A percentile compares a stretch with the other conserved stretches of the same genome.
Conservation (phyloP, 1,140 invertebrate species). For the Drosophila neocordata region DNA sequence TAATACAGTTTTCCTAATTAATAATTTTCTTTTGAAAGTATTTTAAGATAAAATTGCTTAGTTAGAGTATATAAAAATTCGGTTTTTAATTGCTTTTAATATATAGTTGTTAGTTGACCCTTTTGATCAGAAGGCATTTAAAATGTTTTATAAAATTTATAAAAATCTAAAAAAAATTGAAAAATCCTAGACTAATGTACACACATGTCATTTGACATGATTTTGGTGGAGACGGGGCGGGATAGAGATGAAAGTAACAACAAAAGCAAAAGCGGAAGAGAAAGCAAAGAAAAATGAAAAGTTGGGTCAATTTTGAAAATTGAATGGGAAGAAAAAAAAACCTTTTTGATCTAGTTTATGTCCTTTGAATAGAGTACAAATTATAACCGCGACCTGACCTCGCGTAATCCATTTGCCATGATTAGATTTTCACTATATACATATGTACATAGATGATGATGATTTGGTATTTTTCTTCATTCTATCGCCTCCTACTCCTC, state of each 20-base stretch:
- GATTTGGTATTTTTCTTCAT: neutral
- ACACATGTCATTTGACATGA: neutral
- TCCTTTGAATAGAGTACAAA: constrained; percentile 13
- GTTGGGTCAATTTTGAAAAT: constrained; percentile 6
- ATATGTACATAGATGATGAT: neutral
- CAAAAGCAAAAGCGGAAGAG: neutral
- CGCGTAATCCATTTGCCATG: constrained; percentile 65
- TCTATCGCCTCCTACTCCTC: too few species aligned
- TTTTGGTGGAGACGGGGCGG: neutral
- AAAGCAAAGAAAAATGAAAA: neutral
- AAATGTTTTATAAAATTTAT: too few species aligned
- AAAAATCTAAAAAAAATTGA: too few species aligned
- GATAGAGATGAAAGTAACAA: too few species aligned
- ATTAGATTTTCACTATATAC: constrained; percentile 55
- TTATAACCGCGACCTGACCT: constrained; percentile 47
- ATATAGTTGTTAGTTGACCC: too few species aligned
- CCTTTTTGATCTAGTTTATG: constrained; percentile 8
- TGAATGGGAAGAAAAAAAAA: neutral
- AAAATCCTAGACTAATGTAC: too few species aligned
- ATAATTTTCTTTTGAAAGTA: too few species aligned
- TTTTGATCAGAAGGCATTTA: too few species aligned
- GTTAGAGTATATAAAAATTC: too few species aligned
- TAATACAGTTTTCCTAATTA: too few species aligned
- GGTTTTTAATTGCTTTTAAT: too few species aligned
- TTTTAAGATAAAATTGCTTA: too few species aligned